phyloP scores from a whole-genome alignment of 2,797 vertebrate genomes.

The Alcedo atthis region DNA sequence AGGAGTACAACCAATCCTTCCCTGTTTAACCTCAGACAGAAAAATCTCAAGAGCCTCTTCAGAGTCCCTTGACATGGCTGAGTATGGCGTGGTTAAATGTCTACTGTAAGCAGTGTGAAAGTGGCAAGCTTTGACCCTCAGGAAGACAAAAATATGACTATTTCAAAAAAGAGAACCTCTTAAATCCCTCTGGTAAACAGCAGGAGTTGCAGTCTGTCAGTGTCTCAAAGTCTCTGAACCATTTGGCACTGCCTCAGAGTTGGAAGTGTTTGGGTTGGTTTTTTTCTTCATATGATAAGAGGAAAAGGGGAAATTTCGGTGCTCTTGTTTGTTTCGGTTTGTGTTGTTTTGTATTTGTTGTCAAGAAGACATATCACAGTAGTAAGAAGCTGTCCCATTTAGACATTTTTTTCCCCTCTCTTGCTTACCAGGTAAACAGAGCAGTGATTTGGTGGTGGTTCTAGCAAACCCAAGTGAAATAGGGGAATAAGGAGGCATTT shows the following conservation, averaged over 20 bases:
- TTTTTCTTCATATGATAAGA: neutral
- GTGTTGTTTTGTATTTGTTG: neutral
- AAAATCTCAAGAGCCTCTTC: constrained; percentile 21
- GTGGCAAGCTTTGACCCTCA: constrained; percentile 34
- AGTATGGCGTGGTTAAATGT: neutral
- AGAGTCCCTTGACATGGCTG: constrained; percentile 17
- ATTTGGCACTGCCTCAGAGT: constrained; percentile 44
- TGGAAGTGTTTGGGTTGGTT: neutral
- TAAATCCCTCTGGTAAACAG: constrained; percentile 55
- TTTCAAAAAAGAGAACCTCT: constrained; percentile 37
- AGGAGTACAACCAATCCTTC: neutral
- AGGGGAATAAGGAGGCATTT: constrained; percentile 5
- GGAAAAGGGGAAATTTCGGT: neutral
- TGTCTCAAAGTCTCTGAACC: constrained; percentile 4
- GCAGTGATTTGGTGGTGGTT: neutral
- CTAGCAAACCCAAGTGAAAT: neutral
- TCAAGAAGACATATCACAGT: neutral
- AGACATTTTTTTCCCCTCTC: neutral
- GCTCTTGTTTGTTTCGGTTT: neutral
- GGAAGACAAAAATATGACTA: constrained; percentile 29
- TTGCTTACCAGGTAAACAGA: neutral
- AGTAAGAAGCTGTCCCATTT: neutral
- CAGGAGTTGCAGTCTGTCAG: constrained; percentile 49
- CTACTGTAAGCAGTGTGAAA: constrained; percentile 3
- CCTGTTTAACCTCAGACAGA: neutral